Conservation (phyloP, 2,113 vertebrate genomes). For the Gobio gobio region DNA sequence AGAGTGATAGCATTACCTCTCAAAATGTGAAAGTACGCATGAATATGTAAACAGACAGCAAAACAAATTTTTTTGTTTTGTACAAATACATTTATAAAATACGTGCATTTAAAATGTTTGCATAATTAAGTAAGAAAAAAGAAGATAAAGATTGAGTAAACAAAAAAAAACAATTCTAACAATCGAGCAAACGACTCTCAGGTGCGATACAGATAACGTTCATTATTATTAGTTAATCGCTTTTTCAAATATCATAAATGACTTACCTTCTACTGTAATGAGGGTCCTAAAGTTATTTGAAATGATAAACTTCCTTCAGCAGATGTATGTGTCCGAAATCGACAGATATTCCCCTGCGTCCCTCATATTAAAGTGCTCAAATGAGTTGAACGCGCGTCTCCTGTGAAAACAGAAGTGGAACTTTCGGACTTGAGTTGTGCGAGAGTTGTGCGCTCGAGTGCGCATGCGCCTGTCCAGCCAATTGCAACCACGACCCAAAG, state of each 20-base stretch:
- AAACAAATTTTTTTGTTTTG: neutral
- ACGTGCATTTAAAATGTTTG: neutral
- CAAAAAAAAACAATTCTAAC: neutral
- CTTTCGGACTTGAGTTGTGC: neutral
- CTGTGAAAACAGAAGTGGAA: neutral
- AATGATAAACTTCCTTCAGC: neutral
- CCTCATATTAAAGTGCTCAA: conserved; percentile 26
- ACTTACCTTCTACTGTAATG: conserved; percentile 29
- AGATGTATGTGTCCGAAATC: neutral
- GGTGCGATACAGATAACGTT: neutral
- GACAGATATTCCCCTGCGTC: neutral
- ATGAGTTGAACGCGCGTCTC: neutral
- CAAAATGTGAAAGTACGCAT: neutral
- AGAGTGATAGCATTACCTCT: neutral
- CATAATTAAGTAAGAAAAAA: neutral
- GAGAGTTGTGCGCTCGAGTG: neutral
- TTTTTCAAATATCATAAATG: neutral
- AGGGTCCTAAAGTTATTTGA: neutral
- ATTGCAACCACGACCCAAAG: neutral
- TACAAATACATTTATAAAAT: neutral
- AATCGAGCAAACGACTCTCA: conserved; percentile 7
- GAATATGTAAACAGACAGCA: neutral
- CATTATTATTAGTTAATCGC: neutral
- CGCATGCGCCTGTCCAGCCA: conserved; percentile 17
- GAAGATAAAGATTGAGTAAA: neutral